Conservation (phyloP, 2,888 invertebrate species). For the Tubulanus polymorphus region DNA sequence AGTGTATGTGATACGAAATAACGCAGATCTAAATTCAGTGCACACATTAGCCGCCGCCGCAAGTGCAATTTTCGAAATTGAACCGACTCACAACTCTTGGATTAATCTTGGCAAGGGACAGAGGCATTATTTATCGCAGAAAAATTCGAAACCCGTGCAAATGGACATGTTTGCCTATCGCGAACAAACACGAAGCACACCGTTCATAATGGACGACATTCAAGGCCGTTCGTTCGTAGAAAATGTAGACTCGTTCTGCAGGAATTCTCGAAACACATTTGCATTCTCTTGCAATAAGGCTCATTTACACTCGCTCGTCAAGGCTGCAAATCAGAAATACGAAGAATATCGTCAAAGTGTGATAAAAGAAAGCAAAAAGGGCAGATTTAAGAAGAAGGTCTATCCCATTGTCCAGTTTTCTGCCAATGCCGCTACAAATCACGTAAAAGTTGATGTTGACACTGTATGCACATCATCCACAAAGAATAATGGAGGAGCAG, state of each 20-base stretch:
- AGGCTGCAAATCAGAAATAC: not conserved
- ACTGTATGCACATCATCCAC: not conserved
- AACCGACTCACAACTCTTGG: not conserved
- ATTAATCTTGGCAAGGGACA: not conserved
- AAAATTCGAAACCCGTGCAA: slow-evolving; percentile 1
- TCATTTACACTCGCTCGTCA: not conserved
- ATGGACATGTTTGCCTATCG: slow-evolving; percentile 1
- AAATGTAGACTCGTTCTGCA: not conserved
- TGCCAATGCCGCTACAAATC: not conserved
- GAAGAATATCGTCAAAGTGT: not conserved
- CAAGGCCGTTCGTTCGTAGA: not conserved
- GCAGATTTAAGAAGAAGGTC: not conserved
- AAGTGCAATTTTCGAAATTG: not conserved
- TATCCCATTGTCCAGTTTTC: not conserved
- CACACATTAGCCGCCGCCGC: not conserved
- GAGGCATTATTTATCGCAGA: not conserved
- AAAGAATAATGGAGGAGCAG: not conserved
- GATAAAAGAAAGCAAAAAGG: not conserved
- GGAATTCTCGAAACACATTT: slow-evolving; percentile 1
- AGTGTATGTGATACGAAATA: not conserved
- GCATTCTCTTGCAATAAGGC: not conserved
- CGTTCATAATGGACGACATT: slow-evolving; percentile 1
- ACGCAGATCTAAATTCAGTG: not conserved
- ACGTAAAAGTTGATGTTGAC: not conserved
- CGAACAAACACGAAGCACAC: not conserved